Evolutionary conservation across 1,140 invertebrate genomes (phyloP), one percentile per base, ranked within the genome.

Genomic region (Halesus radiatus): DNA sequence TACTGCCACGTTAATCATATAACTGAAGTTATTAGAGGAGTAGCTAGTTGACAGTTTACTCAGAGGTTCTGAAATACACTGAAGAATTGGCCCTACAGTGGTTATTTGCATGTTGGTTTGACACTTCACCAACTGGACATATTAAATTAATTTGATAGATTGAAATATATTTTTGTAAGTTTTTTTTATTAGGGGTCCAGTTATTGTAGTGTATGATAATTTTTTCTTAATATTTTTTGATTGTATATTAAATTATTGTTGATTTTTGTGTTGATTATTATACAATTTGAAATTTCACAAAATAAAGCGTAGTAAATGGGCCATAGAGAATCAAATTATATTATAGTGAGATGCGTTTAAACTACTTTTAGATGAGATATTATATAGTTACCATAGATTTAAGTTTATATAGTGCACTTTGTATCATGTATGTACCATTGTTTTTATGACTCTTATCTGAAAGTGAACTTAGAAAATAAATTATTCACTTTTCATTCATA

Each of bases 321-420:
- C 64, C 64, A 68, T 68, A 37, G 64, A 37, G 64, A 37, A 37
- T 66, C 64, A 68, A 68, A 68, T 23, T 60, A 60, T 60, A 60
- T 18, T 45, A 45, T 60, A 60, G 18, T 60, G 18, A 58, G 22
- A 60, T 18, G 64, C 18, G 26, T 68, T 66, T 22, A 66, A n/a
- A 29, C 26, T 68, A 68, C 64, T 32, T 68, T 32, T 66, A 68
- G 64, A 56, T 18, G n/a, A 56, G 54, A 68, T 37, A 68, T 20
- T 68, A 60, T 60, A 37, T 68, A 68, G 64, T 68, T 68, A 68
- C 64, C 64, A 37, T 68, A 68, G 23, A 10, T 68, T 68, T 10
- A n/a, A 45, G 37, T 45, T 13, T 22, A 60, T 60, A 23, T 60
- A 0, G 23, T 60, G 23, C 22, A 22, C 7, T 10, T 45, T 45